A percentile compares a stretch with the other conserved stretches of the same genome.
Conservation (phyloP, 2,888 invertebrate species). For the Neria commutata region DNA sequence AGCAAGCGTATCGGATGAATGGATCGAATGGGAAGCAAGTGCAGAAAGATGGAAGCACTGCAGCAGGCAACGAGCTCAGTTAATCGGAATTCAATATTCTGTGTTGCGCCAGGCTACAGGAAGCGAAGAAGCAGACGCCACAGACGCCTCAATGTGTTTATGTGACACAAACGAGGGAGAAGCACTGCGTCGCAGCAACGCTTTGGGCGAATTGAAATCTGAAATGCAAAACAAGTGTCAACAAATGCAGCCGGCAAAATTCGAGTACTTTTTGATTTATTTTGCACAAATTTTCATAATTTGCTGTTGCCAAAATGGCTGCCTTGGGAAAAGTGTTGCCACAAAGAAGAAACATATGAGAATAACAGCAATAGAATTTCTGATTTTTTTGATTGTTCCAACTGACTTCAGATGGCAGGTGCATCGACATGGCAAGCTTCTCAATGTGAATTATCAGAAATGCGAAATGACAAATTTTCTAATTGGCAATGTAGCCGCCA, state of each 20-base stretch:
- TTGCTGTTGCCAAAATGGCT: background rate
- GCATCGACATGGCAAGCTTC: no score
- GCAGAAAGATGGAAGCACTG: background rate
- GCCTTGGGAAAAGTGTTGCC: background rate
- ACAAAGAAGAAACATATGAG: no score
- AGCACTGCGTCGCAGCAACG: no score
- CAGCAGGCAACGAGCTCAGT: background rate
- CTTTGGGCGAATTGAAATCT: constrained; percentile 3
- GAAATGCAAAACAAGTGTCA: constrained; percentile 3
- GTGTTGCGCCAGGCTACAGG: no score
- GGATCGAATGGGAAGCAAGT: background rate
- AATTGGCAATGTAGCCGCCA: background rate
- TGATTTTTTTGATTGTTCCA: no score
- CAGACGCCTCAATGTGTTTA: no score
- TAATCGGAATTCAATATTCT: no score
- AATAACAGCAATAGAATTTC: no score
- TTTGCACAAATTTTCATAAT: background rate
- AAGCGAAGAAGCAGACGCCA: no score
- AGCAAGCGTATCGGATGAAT: background rate
- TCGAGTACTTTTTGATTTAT: constrained; percentile 1
- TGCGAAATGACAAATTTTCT: background rate
- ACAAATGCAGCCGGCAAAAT: background rate
- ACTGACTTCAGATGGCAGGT: no score
- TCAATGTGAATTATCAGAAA: background rate
- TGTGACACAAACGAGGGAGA: no score